Evolutionary conservation across 2,888 invertebrate genomes (phyloP).

Genomic region (Luffia ferchaultella): DNA sequence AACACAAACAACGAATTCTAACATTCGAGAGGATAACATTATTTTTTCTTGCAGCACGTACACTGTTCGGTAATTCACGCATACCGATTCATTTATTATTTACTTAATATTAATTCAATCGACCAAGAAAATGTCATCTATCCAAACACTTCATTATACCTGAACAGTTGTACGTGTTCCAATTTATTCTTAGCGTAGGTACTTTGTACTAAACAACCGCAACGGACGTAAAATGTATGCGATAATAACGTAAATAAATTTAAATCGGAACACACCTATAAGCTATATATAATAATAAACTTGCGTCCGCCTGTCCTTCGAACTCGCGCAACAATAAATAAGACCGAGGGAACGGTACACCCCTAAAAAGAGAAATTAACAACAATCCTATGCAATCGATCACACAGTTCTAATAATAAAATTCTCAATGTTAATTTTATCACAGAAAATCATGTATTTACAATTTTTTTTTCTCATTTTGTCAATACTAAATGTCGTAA

Average conservation of each 20-base stretch:
- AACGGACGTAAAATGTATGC: slow-evolving; percentile 51
- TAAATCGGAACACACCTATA: no score
- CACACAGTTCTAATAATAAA: slow-evolving; percentile 62
- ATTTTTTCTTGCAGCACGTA: slow-evolving; percentile 39
- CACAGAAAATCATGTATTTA: slow-evolving; percentile 69
- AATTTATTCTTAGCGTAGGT: slow-evolving; percentile 23
- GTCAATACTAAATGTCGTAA: slow-evolving; percentile 56
- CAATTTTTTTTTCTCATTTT: no score
- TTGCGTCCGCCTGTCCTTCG: no score
- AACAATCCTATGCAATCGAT: slow-evolving; percentile 56
- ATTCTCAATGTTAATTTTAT: slow-evolving; percentile 60
- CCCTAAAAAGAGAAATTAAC: slow-evolving; percentile 48
- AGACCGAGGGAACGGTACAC: no score
- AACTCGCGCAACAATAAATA: no score
- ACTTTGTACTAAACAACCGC: slow-evolving; percentile 38
- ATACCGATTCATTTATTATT: no score
- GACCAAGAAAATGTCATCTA: no score
- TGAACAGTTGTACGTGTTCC: slow-evolving; percentile 5
- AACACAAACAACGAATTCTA: slow-evolving; percentile 50
- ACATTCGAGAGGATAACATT: slow-evolving; percentile 44
- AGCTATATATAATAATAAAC: no score
- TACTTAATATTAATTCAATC: no score
- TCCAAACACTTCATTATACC: no score
- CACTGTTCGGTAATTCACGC: no score
- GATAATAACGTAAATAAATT: no score